Base-by-base conservation (phyloP, 2,113 vertebrate species). In the Eleginops maclovinus region DNA sequence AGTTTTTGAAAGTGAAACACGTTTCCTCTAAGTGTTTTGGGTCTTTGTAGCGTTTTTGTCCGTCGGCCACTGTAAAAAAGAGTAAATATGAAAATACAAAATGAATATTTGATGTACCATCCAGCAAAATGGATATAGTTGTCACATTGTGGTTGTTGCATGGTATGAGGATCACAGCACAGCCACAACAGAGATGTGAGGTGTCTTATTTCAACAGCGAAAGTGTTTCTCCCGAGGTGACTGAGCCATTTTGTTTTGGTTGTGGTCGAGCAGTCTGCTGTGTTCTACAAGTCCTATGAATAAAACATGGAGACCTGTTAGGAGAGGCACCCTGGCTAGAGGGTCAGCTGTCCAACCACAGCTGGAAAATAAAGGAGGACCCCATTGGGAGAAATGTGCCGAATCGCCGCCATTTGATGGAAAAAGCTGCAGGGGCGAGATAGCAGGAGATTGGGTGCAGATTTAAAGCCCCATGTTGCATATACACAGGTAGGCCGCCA, bases 371-470 rank as follows among this genome's bases (percentile, higher is more conserved):
- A 76, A 76, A 75, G 49, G 62, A 54, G 72, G 69, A 83, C 75
- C 82, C 87, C 89, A 83, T 88, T 85, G 84, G 64, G 84, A 86
- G 70, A 77, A 90, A 80, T 88, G 75, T 2, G 51, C 73, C 21
- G 83, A 85, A 89, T 90, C 26, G 22, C 72, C 13, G 47, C 74
- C 13, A 61, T 83, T 85, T 91, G 87, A 92, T 91, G 56, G 88
- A 77, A 91, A 91, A 91, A 85, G 82, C 91, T 81, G 85, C 79
- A 68, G 89, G 91, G 84, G 88, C 47, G 46, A 84, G 84, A 88
- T 82, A 79, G 73, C 40, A 70, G 82, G 70, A 83, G 87, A 91
- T 89, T 72, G 85, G 85, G 79, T 72, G 74, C 74, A 72, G 76
- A 87, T 83, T 86, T 88, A 90, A 87, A 89, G 74, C 81, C 66